A percentile compares a stretch with the other conserved stretches of the same genome.
Evolutionary conservation across 1,140 invertebrate genomes (phyloP).

Genomic region (Lepidurus arcticus): DNA sequence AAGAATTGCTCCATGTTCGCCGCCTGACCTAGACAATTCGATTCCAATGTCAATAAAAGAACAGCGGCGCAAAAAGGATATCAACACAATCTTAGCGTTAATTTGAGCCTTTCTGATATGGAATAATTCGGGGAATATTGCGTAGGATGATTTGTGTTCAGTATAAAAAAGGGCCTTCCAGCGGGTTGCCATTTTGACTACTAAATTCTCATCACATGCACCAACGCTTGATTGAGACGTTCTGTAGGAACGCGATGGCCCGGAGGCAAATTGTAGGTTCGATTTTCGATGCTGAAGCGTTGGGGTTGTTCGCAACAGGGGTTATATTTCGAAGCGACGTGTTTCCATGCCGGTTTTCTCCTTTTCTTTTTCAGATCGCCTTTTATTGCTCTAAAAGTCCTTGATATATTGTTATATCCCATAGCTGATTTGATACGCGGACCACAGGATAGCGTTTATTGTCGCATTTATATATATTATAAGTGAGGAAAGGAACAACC

Average conservation of each 20-base stretch:
- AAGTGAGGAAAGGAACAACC: not conserved
- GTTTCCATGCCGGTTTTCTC: not conserved
- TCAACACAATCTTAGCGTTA: not conserved
- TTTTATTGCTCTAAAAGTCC: not conserved
- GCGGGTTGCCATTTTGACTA: no score
- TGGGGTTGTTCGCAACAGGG: constrained; percentile 2
- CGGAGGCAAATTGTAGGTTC: not conserved
- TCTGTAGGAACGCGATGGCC: not conserved
- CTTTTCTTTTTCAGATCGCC: not conserved
- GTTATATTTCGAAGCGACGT: not conserved
- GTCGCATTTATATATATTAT: not conserved
- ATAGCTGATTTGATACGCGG: constrained; percentile 11
- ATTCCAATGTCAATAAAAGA: not conserved
- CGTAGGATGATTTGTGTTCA: not conserved
- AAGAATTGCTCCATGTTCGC: not conserved
- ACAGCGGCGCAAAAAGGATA: not conserved
- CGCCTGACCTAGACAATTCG: not conserved
- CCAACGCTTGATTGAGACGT: constrained; percentile 1
- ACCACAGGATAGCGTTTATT: not conserved
- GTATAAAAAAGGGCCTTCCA: not conserved
- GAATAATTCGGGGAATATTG: not conserved
- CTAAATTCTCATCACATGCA: no score
- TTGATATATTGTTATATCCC: constrained; percentile 10
- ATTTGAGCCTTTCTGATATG: not conserved
- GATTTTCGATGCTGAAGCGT: constrained; percentile 2